Conservation (phyloP, 2,113 vertebrate genomes). For the Pygoscelis antarcticus region DNA sequence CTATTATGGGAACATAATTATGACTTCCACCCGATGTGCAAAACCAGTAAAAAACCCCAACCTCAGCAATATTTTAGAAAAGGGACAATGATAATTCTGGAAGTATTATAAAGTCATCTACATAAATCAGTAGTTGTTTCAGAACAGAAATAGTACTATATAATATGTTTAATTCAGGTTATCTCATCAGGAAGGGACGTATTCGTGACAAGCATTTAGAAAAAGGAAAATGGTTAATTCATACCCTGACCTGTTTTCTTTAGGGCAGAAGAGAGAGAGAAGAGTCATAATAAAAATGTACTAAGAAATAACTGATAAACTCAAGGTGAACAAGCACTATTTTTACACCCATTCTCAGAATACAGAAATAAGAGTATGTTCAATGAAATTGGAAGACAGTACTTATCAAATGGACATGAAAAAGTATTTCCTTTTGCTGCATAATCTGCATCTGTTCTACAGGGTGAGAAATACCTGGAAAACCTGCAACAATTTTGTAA, state of each 20-base stretch:
- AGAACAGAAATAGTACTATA: neutral
- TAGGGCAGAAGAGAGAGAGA: neutral
- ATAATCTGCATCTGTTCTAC: neutral
- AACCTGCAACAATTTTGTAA: neutral
- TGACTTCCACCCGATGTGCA: neutral
- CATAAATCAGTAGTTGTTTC: neutral
- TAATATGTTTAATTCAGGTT: neutral
- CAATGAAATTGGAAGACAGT: neutral
- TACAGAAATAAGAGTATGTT: neutral
- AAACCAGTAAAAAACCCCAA: neutral
- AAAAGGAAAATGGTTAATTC: neutral
- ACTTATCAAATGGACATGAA: neutral
- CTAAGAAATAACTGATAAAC: neutral
- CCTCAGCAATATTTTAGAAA: neutral
- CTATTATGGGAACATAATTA: slow-evolving; percentile 7
- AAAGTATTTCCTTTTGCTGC: neutral
- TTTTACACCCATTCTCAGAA: neutral
- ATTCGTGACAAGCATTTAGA: neutral
- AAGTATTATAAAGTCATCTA: neutral
- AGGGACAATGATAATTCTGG: neutral
- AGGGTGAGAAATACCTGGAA: neutral
- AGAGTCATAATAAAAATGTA: neutral
- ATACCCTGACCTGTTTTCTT: neutral
- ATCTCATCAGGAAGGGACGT: neutral
- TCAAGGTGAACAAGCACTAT: neutral